These are phyloP conservation scores for Pseudeuparius sepicola DNA, from an alignment of 2,888 invertebrate species.

Conservation along the genomic window DNA sequence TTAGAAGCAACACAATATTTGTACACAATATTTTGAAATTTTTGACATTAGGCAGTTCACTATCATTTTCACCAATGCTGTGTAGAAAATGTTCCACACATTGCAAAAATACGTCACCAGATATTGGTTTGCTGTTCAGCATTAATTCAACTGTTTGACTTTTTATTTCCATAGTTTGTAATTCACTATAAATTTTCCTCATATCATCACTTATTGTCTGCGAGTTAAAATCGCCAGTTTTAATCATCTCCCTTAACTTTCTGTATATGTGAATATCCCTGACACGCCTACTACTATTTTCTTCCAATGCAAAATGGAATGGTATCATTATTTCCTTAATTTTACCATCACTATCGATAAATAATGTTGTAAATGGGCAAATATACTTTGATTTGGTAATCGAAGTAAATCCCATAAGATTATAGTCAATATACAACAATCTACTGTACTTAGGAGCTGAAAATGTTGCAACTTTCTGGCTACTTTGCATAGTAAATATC, in stretches of 20 bases:
- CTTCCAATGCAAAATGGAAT: constrained; percentile 83
- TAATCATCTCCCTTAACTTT: constrained; percentile 58
- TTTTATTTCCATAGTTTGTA: constrained; percentile 62
- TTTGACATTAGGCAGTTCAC: constrained; percentile 18
- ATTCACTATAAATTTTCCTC: constrained; percentile 47
- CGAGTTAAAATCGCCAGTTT: constrained; percentile 40
- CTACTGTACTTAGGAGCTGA: constrained; percentile 78
- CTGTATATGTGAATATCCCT: constrained; percentile 80
- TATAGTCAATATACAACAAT: constrained; percentile 70
- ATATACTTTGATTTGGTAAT: constrained; percentile 46
- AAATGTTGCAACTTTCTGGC: constrained; percentile 83
- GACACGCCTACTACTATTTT: constrained; percentile 76
- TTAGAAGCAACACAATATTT: constrained; percentile 31
- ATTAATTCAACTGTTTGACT: constrained; percentile 64
- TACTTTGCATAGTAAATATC: constrained; percentile 85
- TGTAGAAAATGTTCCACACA: constrained; percentile 40
- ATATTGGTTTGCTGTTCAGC: constrained; percentile 51
- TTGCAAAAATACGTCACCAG: constrained; percentile 50
- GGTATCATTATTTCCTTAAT: constrained; percentile 78
- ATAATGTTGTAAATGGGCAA: constrained; percentile 61
- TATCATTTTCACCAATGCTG: constrained; percentile 28
- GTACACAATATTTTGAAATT: constrained; percentile 29
- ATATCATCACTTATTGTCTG: constrained; percentile 46
- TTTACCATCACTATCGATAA: constrained; percentile 75
- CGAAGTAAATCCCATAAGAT: constrained; percentile 61